Evolutionary conservation across 2,888 invertebrate species (phyloP).

Genomic region (Drepana falcataria): DNA sequence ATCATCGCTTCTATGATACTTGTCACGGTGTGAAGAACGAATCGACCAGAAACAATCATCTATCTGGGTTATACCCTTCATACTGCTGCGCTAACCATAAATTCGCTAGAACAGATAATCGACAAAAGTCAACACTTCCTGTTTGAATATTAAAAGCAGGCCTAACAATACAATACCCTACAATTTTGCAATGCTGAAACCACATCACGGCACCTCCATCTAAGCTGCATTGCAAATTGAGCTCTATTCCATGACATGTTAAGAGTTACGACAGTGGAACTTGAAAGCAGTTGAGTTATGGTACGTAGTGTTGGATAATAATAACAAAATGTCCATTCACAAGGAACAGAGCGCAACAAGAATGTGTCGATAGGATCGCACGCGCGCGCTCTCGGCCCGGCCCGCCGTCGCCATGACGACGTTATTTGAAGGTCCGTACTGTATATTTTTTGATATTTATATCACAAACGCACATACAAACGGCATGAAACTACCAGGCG

Average conservation of each 20-base stretch:
- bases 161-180: background rate
- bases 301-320: background rate
- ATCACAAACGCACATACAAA: no score
- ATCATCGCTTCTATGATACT: no score
- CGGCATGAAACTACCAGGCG: no score
- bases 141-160: background rate
- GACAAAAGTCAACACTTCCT: background rate
- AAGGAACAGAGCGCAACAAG: conserved; percentile 10
- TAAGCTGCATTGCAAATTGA: background rate
- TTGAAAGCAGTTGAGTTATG: background rate
- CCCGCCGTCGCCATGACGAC: conserved; percentile 15
- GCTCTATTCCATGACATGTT: background rate
- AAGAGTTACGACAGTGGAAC: background rate
- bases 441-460: no score
- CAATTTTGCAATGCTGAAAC: background rate
- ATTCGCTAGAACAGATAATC: background rate
- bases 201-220: background rate
- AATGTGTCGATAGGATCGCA: conserved; percentile 19
- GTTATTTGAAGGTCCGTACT: background rate
- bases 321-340: conserved; percentile 4
- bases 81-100: background rate
- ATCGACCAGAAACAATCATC: no score
- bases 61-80: no score
- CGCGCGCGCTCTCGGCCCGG: conserved; percentile 10
- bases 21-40: no score